Conservation (phyloP, 2,113 vertebrate species). For the Chionodraco myersi region DNA sequence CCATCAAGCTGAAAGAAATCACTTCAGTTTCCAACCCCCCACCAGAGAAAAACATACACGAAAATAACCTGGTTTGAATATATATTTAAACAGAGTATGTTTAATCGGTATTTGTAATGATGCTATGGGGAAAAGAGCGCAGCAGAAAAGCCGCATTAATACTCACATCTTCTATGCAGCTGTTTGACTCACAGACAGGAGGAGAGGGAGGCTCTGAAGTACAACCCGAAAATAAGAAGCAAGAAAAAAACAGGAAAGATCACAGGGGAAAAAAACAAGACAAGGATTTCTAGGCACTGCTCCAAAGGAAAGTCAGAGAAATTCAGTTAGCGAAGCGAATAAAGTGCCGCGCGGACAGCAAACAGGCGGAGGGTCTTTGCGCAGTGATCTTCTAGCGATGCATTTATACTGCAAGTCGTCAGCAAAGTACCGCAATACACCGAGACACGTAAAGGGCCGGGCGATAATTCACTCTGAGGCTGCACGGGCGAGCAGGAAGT, state of each 20-base stretch:
- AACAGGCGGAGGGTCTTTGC: conserved; percentile 44
- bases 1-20: conserved; percentile 54
- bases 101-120: neutral
- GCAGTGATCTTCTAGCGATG: conserved; percentile 61
- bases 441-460: conserved; percentile 35
- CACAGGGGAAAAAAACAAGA: conserved; percentile 8
- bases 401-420: conserved; percentile 61
- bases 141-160: conserved; percentile 73
- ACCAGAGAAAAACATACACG: neutral
- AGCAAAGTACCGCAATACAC: conserved; percentile 76
- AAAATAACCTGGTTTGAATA: neutral
- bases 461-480: conserved; percentile 60
- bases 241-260: conserved; percentile 28
- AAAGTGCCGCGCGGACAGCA: conserved; percentile 27
- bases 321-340: conserved; percentile 46
- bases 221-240: conserved; percentile 1
- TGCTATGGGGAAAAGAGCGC: conserved; percentile 7
- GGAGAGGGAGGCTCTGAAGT: conserved; percentile 64
- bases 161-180: conserved; percentile 85
- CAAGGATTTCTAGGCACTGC: conserved; percentile 25
- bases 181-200: conserved; percentile 72
- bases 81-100: neutral
- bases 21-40: neutral
- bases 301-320: conserved; percentile 41
- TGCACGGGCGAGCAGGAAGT: conserved; percentile 5